Base-by-base conservation (phyloP, 2,797 vertebrate species). In the Eulemur albifrons region DNA sequence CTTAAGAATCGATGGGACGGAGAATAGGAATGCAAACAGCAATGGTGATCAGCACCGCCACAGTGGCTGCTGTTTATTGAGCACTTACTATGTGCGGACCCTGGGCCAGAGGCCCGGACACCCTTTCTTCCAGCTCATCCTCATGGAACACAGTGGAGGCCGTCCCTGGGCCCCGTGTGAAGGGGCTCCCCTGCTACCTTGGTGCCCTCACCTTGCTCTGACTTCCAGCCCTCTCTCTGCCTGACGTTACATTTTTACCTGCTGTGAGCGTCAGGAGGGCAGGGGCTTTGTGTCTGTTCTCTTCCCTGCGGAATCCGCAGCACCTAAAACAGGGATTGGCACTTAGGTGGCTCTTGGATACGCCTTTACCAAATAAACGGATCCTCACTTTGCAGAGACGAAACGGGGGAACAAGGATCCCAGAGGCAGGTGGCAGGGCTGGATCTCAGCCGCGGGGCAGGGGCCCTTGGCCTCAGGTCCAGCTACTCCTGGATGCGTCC, bases 11-110 rank as follows among this genome's bases (percentile, higher is more conserved):
- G 0, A 59, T 20, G 82, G 40, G 40, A 38, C 14, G 1, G 0
- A 7, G 8, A 10, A 5, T 0, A 25, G 45, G 10, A 15, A 70
- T 2, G 17, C 69, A 48, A 32, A 48, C 0, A 38, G 35, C 12
- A n/a, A 3, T 1, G 6, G 0, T 7, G 1, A 11, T 4, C 0
- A 1, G 50, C 35, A 4, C 9, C 14, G 1, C 5, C 2, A 1
- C 11, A 0, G 13, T 0, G 38, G 25, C 38, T 8, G 40, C 20
- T 0, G 0, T 80, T 86, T 52, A 48, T 1, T 48, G 80, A 81
- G 85, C 63, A 38, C 79, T 7, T 61, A 48, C 86, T 89, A 21
- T 0, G 15, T 2, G 27, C 20, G 2, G 52, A n/a, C 18, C 0
- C 35, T 0, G 11, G 2, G 45, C 14, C 18, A 12, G 57, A 7